phyloP scores from a whole-genome alignment of 2,113 vertebrate genomes.

The Gymnobelideus leadbeateri region DNA sequence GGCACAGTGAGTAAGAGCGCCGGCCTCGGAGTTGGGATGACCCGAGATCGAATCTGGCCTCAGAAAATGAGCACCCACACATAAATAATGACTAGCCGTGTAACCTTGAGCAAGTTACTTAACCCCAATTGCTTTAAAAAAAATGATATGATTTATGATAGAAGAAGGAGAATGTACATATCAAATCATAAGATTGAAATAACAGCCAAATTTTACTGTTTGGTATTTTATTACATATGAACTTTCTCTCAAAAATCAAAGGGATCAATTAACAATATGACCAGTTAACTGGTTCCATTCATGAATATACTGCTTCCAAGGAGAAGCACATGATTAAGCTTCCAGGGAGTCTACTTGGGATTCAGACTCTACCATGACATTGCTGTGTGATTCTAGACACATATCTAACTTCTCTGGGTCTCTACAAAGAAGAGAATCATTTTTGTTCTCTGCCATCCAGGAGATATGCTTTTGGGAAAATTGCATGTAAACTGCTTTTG shows the following conservation, averaged over 20 bases:
- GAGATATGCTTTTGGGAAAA: conserved; percentile 60
- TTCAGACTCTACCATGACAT: background rate
- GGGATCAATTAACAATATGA: conserved; percentile 40
- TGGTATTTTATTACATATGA: background rate
- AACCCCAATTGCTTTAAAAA: too few relatives aligned
- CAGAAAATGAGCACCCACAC: too few relatives aligned
- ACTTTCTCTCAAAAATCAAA: background rate
- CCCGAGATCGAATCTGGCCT: too few relatives aligned
- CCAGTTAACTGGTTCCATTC: background rate
- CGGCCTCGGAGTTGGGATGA: too few relatives aligned
- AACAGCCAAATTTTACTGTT: background rate
- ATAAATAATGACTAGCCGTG: too few relatives aligned
- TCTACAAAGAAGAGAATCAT: conserved; percentile 53
- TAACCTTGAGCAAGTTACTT: too few relatives aligned
- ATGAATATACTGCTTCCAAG: conserved; percentile 10
- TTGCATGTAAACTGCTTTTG: conserved; percentile 56
- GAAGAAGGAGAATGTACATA: background rate
- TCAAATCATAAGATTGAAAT: background rate
- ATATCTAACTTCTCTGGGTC: conserved; percentile 42
- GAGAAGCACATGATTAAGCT: background rate
- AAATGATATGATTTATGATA: background rate
- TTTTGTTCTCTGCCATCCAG: conserved; percentile 54
- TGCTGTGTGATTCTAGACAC: conserved; percentile 31
- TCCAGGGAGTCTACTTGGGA: conserved; percentile 41
- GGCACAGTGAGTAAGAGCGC: too few relatives aligned